Evolutionary conservation across 2,113 vertebrate genomes (phyloP), one percentile per base, ranked within the genome.

Genomic region (Dromiciops gliroides): DNA sequence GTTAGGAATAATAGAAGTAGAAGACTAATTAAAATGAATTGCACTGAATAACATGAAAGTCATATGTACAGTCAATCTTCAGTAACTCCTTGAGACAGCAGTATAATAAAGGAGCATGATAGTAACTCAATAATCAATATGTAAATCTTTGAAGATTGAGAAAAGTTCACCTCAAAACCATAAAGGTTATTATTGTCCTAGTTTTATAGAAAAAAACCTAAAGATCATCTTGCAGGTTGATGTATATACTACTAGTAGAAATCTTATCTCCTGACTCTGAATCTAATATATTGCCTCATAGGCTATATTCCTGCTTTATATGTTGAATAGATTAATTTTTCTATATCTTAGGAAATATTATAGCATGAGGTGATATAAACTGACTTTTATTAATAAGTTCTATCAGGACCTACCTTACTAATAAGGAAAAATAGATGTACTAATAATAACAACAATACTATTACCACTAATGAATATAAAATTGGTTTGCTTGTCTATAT

Each of bases 121-220:
- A 90, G 23, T 94, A 89, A 22, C 92, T 3, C 19, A 75, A 94
- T 47, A 60, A 49, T 95, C 37, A 52, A 1, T 89, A 60, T 89
- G n/a, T 90, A 8, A 89, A 2, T 92, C 25, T 92, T 94, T 96
- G 19, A 89, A n/a, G 10, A 94, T 48, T 94, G n/a, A 92, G 53
- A 93, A 93, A 51, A 93, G 53, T 91, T 6, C 2, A 28, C 53
- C 91, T 94, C 9, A 92, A 53, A 50, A 83, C 16, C 51, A 83
- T 89, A 95, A 28, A 0, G 83, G 75, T 60, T 2, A 51, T 60
- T 2, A 49, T 48, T 92, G 0, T 51, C 0, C 0, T 28, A 90
- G 25, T 31, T 75, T 75, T n/a, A 75, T 5, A 75, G 37, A n/a
- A 75, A 75, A n/a, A 48, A 53, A 96, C 89, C 5, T 89, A 56